Base-by-base conservation (phyloP, 2,113 vertebrate species). In the Podiceps cristatus region DNA sequence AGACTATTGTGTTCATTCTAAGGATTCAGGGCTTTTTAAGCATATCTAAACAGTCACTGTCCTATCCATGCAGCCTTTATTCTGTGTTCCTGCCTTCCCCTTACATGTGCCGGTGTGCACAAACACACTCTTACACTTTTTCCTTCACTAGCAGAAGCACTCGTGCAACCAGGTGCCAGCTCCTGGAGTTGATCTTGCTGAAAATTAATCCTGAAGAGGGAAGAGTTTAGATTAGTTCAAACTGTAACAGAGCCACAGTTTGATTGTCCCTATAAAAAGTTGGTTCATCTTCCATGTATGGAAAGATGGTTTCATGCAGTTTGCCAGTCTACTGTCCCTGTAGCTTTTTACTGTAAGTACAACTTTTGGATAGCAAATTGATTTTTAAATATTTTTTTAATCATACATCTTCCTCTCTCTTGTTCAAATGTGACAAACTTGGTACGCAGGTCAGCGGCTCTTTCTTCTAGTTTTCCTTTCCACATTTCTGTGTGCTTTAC, bases 91-190 rank as follows among this genome's bases (percentile, higher is more conserved):
- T 69, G 22, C 27, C 31, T 56, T 50, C 18, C 15, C 5, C 16
- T 75, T 37, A 27, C 11, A 23, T 0, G 2, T 3, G 13, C 24
- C 13, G 11, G 7, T 4, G 1, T 3, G 3, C 14, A 8, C 5
- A 23, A 18, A 23, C n/a, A 23, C n/a, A 2, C 33, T 55, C 27
- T 55, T 55, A 9, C 35, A 17, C 22, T 40, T 42, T 69, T 69
- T 56, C 28, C 33, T 58, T 66, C 24, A 19, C 58, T 66, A 72
- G 37, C 44, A 18, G 56, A 47, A 47, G 11, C 6, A 13, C 23
- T 72, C 4, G 4, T 31, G 24, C 37, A 77, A 53, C 29, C 9
- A 19, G 24, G 13, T 52, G 35, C 28, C 33, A 52, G 37, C 17
- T 77, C 24, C 37, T 71, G 44, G 44, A 59, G 37, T 1, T 66